A percentile compares a stretch with the other conserved stretches of the same genome.
Conservation (phyloP, 2,888 invertebrate species). For the Dasypolia templi region DNA sequence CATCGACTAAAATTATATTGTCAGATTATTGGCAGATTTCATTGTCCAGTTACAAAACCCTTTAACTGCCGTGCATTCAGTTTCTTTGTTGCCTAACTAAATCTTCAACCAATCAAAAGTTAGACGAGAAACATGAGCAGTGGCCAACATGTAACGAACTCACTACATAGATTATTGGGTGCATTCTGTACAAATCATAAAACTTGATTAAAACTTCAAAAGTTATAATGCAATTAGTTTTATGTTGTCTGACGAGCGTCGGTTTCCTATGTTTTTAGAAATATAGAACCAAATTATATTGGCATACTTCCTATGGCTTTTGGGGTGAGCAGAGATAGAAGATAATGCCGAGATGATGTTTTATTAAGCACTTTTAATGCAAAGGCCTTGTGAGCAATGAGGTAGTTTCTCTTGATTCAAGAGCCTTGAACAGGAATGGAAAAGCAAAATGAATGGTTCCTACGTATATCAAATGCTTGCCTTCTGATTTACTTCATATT, state of each 20-base stretch:
- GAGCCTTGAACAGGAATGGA: background rate
- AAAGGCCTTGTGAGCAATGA: too few species aligned
- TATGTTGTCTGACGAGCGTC: slow-evolving; percentile 71
- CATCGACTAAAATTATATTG: too few species aligned
- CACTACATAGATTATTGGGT: slow-evolving; percentile 81
- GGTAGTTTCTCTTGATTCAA: background rate
- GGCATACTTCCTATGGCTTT: background rate
- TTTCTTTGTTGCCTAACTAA: background rate
- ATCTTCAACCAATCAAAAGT: background rate
- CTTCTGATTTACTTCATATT: background rate
- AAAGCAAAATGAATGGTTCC: background rate
- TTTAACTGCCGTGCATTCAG: background rate
- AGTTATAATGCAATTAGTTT: slow-evolving; percentile 83
- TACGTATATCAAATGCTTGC: background rate
- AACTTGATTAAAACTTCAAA: slow-evolving; percentile 87
- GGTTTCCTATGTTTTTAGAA: slow-evolving; percentile 60
- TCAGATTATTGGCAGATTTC: too few species aligned
- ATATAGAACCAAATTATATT: slow-evolving; percentile 38
- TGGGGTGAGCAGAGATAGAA: background rate
- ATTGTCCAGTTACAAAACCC: background rate
- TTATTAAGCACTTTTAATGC: background rate
- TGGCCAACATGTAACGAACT: slow-evolving; percentile 17
- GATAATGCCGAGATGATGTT: too few species aligned
- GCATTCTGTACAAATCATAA: slow-evolving; percentile 87
- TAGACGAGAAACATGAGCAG: background rate